Conservation (phyloP, 2,888 invertebrate genomes). For the Erebia palarica region DNA sequence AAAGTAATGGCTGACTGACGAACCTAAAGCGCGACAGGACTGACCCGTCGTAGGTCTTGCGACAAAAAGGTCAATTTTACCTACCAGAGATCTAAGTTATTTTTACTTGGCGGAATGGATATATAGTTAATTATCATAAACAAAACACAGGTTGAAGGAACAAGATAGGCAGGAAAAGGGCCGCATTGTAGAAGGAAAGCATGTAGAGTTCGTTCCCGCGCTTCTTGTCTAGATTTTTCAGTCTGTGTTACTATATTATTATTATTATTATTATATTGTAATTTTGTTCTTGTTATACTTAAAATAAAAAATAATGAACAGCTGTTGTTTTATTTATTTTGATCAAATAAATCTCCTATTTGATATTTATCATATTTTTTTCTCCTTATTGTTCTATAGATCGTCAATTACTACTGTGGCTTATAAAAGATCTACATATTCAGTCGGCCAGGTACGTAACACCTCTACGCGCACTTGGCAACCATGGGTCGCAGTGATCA, state of each 20-base stretch:
- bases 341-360: slow-evolving; percentile 9
- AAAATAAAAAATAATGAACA: slow-evolving; percentile 48
- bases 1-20: no score
- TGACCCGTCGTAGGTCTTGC: no score
- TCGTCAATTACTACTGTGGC: slow-evolving; percentile 3
- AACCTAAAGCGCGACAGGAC: no score
- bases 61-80: no score
- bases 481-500: no score
- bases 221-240: slow-evolving; percentile 1
- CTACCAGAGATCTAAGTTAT: no score
- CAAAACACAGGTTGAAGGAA: background rate
- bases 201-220: background rate
- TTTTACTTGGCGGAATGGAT: no score
- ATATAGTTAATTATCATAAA: no score
- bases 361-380: background rate
- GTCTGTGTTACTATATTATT: slow-evolving; percentile 2
- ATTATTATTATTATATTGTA: slow-evolving; percentile 40
- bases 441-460: no score
- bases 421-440: background rate
- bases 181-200: no score
- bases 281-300: slow-evolving; percentile 58
- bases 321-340: slow-evolving; percentile 25
- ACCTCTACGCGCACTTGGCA: no score
- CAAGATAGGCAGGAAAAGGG: background rate
- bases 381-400: background rate